Percentiles rank a stretch among this genome's conserved stretches.
These are phyloP conservation scores for Pangasianodon gigas DNA, from an alignment of 2,113 vertebrate genomes.

Conservation along the genomic window DNA sequence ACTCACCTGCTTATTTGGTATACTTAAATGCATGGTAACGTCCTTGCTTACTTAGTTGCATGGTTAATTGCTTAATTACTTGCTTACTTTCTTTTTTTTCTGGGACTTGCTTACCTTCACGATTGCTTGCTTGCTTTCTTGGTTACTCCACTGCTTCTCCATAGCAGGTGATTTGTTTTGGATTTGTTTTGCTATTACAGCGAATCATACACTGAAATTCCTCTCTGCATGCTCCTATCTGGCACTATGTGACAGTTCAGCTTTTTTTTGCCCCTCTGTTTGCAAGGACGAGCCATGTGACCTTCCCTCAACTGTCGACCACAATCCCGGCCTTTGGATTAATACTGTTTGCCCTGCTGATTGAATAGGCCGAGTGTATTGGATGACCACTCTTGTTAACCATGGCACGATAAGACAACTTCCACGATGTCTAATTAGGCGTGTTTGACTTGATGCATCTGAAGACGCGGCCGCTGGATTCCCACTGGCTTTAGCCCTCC, in stretches of 20 bases:
- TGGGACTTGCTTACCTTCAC: neutral
- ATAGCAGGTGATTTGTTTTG: neutral
- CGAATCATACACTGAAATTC: neutral
- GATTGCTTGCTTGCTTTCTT: neutral
- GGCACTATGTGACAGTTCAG: neutral
- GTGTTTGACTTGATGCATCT: conserved; percentile 14
- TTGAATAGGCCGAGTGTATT: conserved; percentile 24
- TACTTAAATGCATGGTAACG: too few species aligned
- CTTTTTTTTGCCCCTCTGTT: neutral
- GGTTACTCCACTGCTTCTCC: neutral
- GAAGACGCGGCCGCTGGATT: conserved; percentile 42
- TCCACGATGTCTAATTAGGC: conserved; percentile 58
- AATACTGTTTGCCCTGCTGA: conserved; percentile 20
- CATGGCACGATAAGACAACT: conserved; percentile 35
- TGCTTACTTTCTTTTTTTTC: neutral
- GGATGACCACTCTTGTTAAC: conserved; percentile 5
- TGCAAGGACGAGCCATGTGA: neutral
- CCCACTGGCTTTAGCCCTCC: conserved; percentile 51
- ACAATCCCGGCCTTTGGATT: neutral
- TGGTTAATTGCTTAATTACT: neutral
- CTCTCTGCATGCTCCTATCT: neutral
- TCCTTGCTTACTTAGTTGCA: neutral
- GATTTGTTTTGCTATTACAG: neutral
- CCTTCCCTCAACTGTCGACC: neutral
- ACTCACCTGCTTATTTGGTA: neutral